Base-by-base conservation (phyloP, 2,797 vertebrate species). In the Ctenopoma multispine region DNA sequence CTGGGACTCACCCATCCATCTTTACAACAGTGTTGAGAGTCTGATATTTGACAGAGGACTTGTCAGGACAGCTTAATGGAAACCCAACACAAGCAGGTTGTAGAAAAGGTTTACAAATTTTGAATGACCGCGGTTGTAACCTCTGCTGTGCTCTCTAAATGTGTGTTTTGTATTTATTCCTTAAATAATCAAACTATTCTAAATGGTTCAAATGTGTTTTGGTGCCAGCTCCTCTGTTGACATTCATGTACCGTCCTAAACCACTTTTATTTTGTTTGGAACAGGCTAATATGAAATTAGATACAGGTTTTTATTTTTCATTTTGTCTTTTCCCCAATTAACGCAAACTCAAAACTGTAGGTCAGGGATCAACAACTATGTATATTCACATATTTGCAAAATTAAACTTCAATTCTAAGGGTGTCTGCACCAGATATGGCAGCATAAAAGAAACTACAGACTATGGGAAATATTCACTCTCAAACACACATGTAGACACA, bases 31-130 rank as follows among this genome's bases (percentile, higher is more conserved):
- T 66, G 70, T 21, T 78, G 72, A 69, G 64, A 80, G 78, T 71
- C 69, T 5, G 63, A 81, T 58, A 59, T 71, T 55, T 86, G 83
- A 90, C 88, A 78, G 76, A 85, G 72, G 73, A 80, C 63, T 83
- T 72, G 82, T 89, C 90, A 75, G 64, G 73, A 72, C 62, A 51
- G 69, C 40, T 72, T 29, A 50, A 63, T 38, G 75, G 66, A 72
- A 63, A 41, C 29, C 70, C 59, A 60, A 14, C 63, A 55, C 18
- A 59, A 36, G 46, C 34, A 63, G 44, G 21, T 50, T 75, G 43
- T n/a, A 27, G 61, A 70, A n/a, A 29, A 44, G 61, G 21, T 49
- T 49, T 51, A 15, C 21, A 53, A 31, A 76, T 80, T 79, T 65
- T 34, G 56, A 82, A 59, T 41, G 34, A 74, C 60, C 72, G 72